Base-by-base conservation (phyloP, 30 jellyfish, hydroid and myxozoan genomes). In the Aurelia aurita region DNA sequence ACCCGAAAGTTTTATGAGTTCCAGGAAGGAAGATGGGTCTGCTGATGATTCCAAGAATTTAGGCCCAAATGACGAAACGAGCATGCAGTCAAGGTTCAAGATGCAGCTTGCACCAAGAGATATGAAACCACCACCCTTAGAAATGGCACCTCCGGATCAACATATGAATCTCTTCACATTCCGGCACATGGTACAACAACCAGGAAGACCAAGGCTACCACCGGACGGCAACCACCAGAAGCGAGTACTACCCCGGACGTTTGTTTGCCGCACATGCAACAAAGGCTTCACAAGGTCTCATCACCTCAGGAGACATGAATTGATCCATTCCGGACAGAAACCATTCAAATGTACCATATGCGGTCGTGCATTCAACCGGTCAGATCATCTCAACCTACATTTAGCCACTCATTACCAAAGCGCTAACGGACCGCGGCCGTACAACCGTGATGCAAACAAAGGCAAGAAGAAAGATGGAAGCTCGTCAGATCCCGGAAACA, bases 341-440 rank as follows among this genome's bases (percentile, higher is more conserved):
- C 91, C 91, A 58, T 82, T 82, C 85, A 82, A 65, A 57, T 82
- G 91, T 43, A 82, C 91, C 85, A 82, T 82, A 19, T 82, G 91
- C 69, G 91, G 91, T 27, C 80, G 91, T 60, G 91, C 91, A 2
- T 82, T 82, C 74, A 82, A 82, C 91, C 82, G 91, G 34, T 67
- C 91, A 28, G 91, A 82, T 27, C 91, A 82, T 53, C 91, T 82
- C 75, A 82, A 82, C 70, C 80, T 82, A 34, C 91, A 82, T 57
- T 82, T 82, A 39, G 91, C 91, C 85, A 82, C 91, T 7, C 91
- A 82, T 39, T 82, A 82, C 66, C 91, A 82, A 46, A 69, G 91
- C 23, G 85, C 85, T 1, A 82, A 82, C 44, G 91, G 91, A 23
- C 79, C 79, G 27, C 79, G 79, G 9, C 76, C 80, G n/a, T 60